phyloP scores from a whole-genome alignment of 2,113 vertebrate genomes.

The Oncorhynchus keta region DNA sequence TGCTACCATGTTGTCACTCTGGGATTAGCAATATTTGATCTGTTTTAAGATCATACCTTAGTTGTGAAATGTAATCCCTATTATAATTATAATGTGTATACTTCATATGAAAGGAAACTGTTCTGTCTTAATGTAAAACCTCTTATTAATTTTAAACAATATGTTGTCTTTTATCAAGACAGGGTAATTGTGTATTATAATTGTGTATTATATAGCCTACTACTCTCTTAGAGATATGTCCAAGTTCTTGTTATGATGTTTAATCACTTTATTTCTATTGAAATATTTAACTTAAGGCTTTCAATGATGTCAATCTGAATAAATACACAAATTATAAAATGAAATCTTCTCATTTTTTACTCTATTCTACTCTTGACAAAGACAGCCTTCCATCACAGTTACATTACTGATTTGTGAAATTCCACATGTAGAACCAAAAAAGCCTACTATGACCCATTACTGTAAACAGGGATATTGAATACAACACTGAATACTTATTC shows the following conservation, averaged over 20 bases:
- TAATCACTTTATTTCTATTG: background rate
- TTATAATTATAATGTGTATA: background rate
- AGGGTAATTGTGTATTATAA: background rate
- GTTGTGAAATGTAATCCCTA: too few relatives aligned
- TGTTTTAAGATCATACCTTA: background rate
- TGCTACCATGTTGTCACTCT: background rate
- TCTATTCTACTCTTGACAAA: too few relatives aligned
- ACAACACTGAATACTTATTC: too few relatives aligned
- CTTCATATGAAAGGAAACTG: background rate
- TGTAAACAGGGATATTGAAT: too few relatives aligned
- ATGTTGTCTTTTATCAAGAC: slow-evolving; percentile 39
- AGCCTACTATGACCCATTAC: too few relatives aligned
- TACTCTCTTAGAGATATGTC: slow-evolving; percentile 6
- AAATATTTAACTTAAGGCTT: background rate
- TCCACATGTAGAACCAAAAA: too few relatives aligned
- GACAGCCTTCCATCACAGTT: too few relatives aligned
- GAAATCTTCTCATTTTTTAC: too few relatives aligned
- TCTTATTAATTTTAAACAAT: background rate
- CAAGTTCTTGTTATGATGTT: background rate
- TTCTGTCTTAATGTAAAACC: background rate
- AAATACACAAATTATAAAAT: too few relatives aligned
- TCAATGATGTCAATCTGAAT: too few relatives aligned
- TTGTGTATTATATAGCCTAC: slow-evolving; percentile 8
- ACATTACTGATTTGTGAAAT: too few relatives aligned
- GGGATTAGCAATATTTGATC: background rate